Base-by-base conservation (phyloP, 2,888 invertebrate species). In the Harpalus rufipes region DNA sequence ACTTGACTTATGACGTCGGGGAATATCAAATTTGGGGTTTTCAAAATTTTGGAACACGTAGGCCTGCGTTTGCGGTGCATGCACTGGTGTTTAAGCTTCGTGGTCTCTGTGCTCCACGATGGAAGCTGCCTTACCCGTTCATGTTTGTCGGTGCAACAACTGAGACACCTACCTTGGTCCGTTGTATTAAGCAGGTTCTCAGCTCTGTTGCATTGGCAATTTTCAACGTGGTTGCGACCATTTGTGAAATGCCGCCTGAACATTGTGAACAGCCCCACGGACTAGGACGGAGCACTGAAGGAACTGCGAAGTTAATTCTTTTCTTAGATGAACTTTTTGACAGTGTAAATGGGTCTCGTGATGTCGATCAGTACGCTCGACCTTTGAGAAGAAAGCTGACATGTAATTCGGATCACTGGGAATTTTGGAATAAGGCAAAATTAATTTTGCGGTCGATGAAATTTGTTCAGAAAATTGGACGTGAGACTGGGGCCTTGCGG, bases 301-400 rank as follows among this genome's bases (percentile, higher is more conserved):
- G 56, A n/a, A 56, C 56, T 12, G 78, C 58, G n/a, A 78, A 78
- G 44, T 25, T 78, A 21, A 10, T 78, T 3, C 21, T 16, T 51
- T 78, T 78, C 21, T n/a, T 78, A 14, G 78, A 78, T 78, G 16
- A 78, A 56, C 78, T 78, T 78, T 78, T 78, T 51, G 58, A 78
- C 12, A 78, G 78, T 10, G 78, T 78, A 18, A 78, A 78, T 78
- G 78, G 78, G 7, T 14, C 78, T 21, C 78, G 78, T 56, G 21
- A 78, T 12, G 7, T 21, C 1, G 78, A 78, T 21, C 16, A 78
- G 21, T 56, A 18, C n/a, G 5, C 1, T 78, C 56, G 56, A 2
- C 8, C 41, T 16, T 51, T 78, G 10, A 44, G 78, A 78, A 0
- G 78, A 16, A 14, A 14, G 56, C 25, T 51, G 58, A 44, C 78